These are phyloP conservation scores for Chelidonichthys spinosus DNA, from an alignment of 2,797 vertebrate species.

Conservation along the genomic window DNA sequence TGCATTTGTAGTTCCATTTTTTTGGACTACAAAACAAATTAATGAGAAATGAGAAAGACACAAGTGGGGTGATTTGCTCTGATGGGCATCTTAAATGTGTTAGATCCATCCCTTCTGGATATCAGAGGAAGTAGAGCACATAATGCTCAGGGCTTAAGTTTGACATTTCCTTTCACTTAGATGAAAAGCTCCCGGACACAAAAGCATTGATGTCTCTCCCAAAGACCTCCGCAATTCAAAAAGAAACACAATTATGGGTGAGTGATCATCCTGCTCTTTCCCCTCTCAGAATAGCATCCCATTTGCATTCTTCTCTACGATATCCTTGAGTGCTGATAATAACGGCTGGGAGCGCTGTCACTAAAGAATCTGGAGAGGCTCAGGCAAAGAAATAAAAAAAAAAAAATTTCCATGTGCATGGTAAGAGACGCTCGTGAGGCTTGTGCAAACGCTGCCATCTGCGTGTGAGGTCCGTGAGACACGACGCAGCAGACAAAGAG, in stretches of 20 bases:
- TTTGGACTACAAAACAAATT: not conserved
- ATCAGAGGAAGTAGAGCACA: constrained; percentile 61
- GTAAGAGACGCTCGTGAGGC: constrained; percentile 33
- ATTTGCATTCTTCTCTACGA: constrained; percentile 27
- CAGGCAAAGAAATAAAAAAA: not conserved
- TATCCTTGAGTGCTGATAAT: constrained; percentile 41
- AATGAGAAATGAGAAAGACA: constrained; percentile 8
- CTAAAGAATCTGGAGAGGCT: constrained; percentile 39
- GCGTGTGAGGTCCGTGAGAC: constrained; percentile 39
- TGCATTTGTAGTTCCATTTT: not conserved
- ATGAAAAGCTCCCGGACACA: constrained; percentile 49
- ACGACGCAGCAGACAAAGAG: constrained; percentile 32
- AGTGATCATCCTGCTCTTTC: constrained; percentile 20
- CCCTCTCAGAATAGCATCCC: constrained; percentile 28
- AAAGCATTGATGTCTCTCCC: constrained; percentile 34
- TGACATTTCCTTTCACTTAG: constrained; percentile 70
- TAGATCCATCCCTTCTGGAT: constrained; percentile 53
- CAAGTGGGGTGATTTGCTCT: constrained; percentile 45
- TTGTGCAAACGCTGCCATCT: constrained; percentile 47
- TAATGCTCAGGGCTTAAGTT: constrained; percentile 58
- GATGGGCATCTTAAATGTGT: constrained; percentile 55
- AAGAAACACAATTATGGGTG: constrained; percentile 52
- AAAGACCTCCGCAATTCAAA: constrained; percentile 39
- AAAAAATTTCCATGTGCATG: constrained; percentile 21
- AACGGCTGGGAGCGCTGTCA: constrained; percentile 30